Evolutionary conservation across 2,888 invertebrate species (phyloP).

Genomic region (Napeogenes sylphis): DNA sequence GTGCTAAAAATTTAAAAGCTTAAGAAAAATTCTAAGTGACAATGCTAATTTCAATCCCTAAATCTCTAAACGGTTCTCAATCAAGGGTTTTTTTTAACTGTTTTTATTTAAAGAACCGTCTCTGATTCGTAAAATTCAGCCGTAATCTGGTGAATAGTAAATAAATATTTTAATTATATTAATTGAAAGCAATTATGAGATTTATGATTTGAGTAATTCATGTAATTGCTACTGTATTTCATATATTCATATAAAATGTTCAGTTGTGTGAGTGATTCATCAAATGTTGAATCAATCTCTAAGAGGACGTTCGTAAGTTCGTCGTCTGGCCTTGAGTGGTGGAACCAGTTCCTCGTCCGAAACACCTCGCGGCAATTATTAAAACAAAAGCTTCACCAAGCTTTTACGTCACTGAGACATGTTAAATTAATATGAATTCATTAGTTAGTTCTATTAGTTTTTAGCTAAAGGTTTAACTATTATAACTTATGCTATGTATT

Average conservation of each 20-base stretch:
- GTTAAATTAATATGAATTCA: conserved; percentile 57
- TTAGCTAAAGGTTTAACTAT: too few species aligned
- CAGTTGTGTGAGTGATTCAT: conserved; percentile 29
- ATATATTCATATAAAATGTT: background rate
- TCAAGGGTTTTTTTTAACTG: too few species aligned
- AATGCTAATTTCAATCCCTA: too few species aligned
- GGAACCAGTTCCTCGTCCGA: conserved; percentile 72
- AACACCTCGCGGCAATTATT: conserved; percentile 76
- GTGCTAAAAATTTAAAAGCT: too few species aligned
- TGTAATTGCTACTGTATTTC: background rate
- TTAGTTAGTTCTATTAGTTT: conserved; percentile 33
- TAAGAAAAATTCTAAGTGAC: too few species aligned
- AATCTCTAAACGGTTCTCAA: too few species aligned
- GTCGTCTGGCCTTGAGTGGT: conserved; percentile 71
- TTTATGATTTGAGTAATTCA: background rate
- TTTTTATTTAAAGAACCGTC: too few species aligned
- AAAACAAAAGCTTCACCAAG: conserved; percentile 72
- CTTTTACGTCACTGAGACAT: conserved; percentile 65
- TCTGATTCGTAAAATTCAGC: too few species aligned
- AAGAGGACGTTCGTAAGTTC: conserved; percentile 54
- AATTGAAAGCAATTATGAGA: too few species aligned
- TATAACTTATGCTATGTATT: too few species aligned
- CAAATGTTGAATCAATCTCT: conserved; percentile 46
- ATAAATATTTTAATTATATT: too few species aligned
- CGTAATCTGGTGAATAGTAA: too few species aligned